Conservation (phyloP, 2,888 invertebrate genomes). For the Alentia gelatinosa region DNA sequence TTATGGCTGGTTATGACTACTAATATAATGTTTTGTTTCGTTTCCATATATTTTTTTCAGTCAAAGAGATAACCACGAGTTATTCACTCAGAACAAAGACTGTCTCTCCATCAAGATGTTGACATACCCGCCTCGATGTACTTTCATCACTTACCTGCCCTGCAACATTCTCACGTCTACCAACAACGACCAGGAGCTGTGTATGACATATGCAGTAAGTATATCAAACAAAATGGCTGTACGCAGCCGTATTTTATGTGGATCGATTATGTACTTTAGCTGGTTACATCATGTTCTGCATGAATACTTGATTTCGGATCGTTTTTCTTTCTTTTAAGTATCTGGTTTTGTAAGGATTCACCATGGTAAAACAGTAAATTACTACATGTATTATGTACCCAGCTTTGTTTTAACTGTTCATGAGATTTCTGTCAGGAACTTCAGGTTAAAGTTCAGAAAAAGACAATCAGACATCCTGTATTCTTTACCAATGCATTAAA, state of each 20-base stretch:
- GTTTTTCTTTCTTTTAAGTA: background rate
- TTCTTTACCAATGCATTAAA: too few species aligned
- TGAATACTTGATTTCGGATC: background rate
- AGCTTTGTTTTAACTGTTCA: too few species aligned
- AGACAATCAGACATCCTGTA: too few species aligned
- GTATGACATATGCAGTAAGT: constrained; percentile 73
- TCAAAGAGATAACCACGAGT: constrained; percentile 69
- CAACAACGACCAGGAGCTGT: constrained; percentile 63
- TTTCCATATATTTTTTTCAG: too few species aligned
- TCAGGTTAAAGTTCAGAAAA: too few species aligned
- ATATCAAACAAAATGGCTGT: background rate
- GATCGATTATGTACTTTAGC: too few species aligned
- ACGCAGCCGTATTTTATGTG: background rate
- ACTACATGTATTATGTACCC: background rate
- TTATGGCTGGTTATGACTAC: too few species aligned
- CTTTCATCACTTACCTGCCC: constrained; percentile 66
- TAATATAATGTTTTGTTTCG: too few species aligned
- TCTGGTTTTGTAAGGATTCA: background rate
- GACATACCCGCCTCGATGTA: constrained; percentile 64
- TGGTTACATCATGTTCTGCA: background rate
- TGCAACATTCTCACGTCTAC: constrained; percentile 65
- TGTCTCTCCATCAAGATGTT: constrained; percentile 67
- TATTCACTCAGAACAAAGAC: constrained; percentile 38
- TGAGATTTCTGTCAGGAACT: too few species aligned
- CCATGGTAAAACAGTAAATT: background rate